Conservation (phyloP, 2,113 vertebrate species). For the Mus spicilegus region DNA sequence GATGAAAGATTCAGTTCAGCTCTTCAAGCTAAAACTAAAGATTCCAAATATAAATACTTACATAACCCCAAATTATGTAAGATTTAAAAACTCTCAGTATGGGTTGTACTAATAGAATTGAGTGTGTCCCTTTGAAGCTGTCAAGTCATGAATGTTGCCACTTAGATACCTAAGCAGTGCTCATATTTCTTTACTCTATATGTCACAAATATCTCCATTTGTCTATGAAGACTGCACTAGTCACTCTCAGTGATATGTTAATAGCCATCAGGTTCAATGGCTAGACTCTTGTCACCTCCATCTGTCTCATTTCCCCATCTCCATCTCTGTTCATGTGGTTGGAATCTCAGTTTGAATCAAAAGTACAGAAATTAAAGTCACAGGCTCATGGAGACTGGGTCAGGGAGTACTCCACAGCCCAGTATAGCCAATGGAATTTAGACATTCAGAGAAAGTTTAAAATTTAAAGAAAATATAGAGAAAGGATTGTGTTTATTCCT, state of each 20-base stretch:
- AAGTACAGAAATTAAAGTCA: background rate
- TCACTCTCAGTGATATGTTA: background rate
- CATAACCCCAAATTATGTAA: slow-evolving; percentile 62
- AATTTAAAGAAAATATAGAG: background rate
- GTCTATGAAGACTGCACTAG: no score
- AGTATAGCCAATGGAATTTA: background rate
- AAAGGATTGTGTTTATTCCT: background rate
- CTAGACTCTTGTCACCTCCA: background rate
- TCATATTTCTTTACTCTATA: background rate
- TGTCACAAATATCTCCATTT: background rate
- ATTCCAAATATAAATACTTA: slow-evolving; percentile 66
- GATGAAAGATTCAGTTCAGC: background rate
- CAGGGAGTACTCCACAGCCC: background rate
- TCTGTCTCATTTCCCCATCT: background rate
- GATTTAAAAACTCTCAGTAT: slow-evolving; percentile 60
- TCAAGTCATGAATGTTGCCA: background rate
- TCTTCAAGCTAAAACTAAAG: slow-evolving; percentile 14
- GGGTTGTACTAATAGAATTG: background rate
- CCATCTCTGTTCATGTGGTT: background rate
- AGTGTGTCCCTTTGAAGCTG: background rate
- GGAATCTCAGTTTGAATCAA: background rate
- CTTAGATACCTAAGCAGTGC: background rate
- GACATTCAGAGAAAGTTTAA: background rate
- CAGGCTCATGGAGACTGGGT: background rate
- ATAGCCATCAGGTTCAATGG: background rate